These are phyloP conservation scores for Cochlearius cochlearius DNA, from an alignment of 2,113 vertebrate species.

Conservation along the genomic window DNA sequence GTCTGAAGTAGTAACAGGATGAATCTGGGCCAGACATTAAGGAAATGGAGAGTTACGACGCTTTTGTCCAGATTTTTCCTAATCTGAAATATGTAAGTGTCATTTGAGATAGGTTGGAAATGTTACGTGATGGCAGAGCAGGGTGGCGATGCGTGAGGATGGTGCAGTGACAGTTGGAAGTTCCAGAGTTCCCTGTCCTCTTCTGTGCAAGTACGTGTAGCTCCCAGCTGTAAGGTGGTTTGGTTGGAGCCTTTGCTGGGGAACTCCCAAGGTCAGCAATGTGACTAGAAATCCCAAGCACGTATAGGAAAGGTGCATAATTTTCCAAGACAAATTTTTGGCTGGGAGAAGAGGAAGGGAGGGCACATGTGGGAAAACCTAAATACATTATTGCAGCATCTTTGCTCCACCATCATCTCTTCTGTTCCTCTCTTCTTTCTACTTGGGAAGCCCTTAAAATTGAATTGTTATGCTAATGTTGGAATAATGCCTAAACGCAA, in stretches of 20 bases:
- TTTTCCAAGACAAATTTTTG: not conserved
- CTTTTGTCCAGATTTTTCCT: not conserved
- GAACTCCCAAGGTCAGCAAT: not conserved
- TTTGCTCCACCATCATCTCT: not conserved
- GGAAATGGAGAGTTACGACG: not conserved
- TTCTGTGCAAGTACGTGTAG: not conserved
- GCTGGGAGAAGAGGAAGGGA: not conserved
- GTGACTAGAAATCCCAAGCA: not conserved
- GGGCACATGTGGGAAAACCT: fast-evolving
- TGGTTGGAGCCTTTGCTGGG: not conserved
- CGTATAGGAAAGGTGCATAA: fast-evolving
- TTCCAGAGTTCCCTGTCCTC: not conserved
- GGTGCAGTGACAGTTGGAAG: not conserved
- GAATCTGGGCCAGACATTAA: not conserved
- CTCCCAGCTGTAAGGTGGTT: not conserved
- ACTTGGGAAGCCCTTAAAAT: not conserved
- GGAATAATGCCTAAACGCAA: not conserved
- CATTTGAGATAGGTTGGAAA: fast-evolving
- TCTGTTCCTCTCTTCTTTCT: not conserved
- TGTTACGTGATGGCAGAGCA: not conserved
- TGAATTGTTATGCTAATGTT: not conserved
- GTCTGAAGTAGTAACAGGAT: not conserved
- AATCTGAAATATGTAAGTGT: not conserved
- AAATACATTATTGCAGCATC: not conserved
- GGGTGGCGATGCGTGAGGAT: fast-evolving